Evolutionary conservation across 2,797 vertebrate genomes (phyloP), one percentile per base, ranked within the genome.

Genomic region (Peromyscus aztecus): DNA sequence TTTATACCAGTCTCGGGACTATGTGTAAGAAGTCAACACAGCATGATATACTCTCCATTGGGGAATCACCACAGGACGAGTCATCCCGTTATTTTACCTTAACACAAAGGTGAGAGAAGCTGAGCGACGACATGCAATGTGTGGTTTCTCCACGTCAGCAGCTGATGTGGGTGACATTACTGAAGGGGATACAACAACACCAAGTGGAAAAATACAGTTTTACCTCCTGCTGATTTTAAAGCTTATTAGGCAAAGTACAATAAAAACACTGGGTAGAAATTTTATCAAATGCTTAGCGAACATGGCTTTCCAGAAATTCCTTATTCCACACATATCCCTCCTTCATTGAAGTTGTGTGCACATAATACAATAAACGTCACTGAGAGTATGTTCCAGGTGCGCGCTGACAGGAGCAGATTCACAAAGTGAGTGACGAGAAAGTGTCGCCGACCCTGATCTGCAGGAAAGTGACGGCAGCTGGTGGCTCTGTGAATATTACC

Each of bases 1-100:
- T 97, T 97, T 80, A 96, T 94, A 94, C n/a, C 43, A 75, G 98
- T 94, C 94, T 89, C 29, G 31, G 67, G 91, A 92, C 82, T 85
- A 63, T 91, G 52, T 89, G 19, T 65, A 91, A 49, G 59, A 91
- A 83, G 59, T 29, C n/a, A 61, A 29, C 95, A 89, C 82, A 10
- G 0, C 6, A 5, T 2, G 24, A 40, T 11, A 31, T 8, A 24
- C 24, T 93, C 43, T 65, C 78, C 43, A 55, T 3, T 40, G 52
- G 65, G 37, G 2, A 31, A 77, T 77, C 21, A 65, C 76, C 10
- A 40, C 0, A 93, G 78, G 85, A 91, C 40, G 52, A 55, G 17
- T 43, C 0, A 57, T 4, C 4, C 49, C 55, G 52, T 67, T 46
- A 86, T 14, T 65, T 94, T 82, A 80, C 40, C 77, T 40, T 19